phyloP scores from a whole-genome alignment of 2,113 vertebrate genomes.

The Guaruba guarouba region DNA sequence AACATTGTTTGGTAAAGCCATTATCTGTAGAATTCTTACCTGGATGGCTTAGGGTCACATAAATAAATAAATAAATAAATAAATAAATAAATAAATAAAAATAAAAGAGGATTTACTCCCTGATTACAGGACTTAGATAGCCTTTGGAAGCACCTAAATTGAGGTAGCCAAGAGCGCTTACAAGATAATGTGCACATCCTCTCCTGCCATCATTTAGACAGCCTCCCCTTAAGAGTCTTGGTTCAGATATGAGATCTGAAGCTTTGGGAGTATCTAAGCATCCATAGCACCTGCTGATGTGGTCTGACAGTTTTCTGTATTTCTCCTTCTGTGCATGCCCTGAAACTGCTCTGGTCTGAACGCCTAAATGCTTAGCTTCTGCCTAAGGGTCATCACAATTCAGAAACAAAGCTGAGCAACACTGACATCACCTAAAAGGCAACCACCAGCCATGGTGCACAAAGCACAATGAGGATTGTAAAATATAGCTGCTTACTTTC shows the following conservation, averaged over 20 bases:
- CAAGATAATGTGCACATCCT: fast-evolving
- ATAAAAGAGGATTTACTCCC: not conserved
- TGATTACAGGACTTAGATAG: not conserved
- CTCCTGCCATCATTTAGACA: not conserved
- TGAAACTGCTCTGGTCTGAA: not conserved
- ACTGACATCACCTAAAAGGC: not conserved
- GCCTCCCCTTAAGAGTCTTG: not conserved
- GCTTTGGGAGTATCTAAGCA: not conserved
- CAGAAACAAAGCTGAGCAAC: not conserved
- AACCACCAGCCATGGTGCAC: not conserved
- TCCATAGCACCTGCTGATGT: not conserved
- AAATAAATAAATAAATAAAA: too few species aligned
- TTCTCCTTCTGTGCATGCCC: not conserved
- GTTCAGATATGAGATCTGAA: not conserved
- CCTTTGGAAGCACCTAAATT: not conserved
- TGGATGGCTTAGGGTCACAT: not conserved
- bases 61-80: too few species aligned
- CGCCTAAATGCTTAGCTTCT: not conserved
- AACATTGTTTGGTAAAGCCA: not conserved
- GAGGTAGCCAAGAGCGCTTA: fast-evolving
- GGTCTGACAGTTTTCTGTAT: not conserved
- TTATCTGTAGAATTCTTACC: not conserved
- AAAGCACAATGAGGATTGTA: not conserved
- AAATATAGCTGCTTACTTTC: not conserved
- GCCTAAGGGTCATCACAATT: fast-evolving